Evolutionary conservation across 2,888 invertebrate genomes (phyloP).

Genomic region (Pteria penguin): DNA sequence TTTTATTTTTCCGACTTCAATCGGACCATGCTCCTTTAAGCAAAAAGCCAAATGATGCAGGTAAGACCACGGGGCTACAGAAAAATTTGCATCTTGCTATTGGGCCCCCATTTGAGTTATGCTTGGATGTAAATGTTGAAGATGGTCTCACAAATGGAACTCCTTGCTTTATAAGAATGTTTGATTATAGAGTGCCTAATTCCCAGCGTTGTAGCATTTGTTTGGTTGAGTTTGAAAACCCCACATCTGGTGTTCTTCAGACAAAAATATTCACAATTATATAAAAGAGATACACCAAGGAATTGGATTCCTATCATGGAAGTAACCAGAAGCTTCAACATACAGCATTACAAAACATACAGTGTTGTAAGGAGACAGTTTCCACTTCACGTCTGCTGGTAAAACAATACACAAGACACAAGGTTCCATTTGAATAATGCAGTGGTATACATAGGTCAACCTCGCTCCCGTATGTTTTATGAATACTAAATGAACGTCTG

Average conservation of each 20-base stretch:
- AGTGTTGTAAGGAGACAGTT: slow-evolving; percentile 46
- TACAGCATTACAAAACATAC: slow-evolving; percentile 34
- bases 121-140: slow-evolving; percentile 42
- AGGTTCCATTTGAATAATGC: slow-evolving; percentile 44
- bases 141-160: slow-evolving; percentile 56
- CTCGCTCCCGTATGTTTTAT: too few species aligned
- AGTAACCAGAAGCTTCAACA: slow-evolving; percentile 11
- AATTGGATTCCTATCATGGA: slow-evolving; percentile 33
- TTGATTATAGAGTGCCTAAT: slow-evolving; percentile 39
- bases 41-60: slow-evolving; percentile 42
- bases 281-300: slow-evolving; percentile 12
- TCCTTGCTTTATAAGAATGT: slow-evolving; percentile 43
- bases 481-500: too few species aligned
- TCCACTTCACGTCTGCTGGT: slow-evolving; percentile 47
- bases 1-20: too few species aligned
- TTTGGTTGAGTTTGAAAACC: slow-evolving; percentile 52
- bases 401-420: slow-evolving; percentile 51
- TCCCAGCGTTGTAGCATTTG: slow-evolving; percentile 39
- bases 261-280: slow-evolving; percentile 38
- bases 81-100: slow-evolving; percentile 33
- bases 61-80: slow-evolving; percentile 35
- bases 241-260: slow-evolving; percentile 29
- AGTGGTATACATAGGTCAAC: slow-evolving; percentile 50
- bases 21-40: too few species aligned
- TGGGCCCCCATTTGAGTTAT: slow-evolving; percentile 32